A percentile compares a stretch with the other conserved stretches of the same genome.
These are phyloP conservation scores for Patella depressa DNA, from an alignment of 2,888 invertebrate species.

Conservation along the genomic window DNA sequence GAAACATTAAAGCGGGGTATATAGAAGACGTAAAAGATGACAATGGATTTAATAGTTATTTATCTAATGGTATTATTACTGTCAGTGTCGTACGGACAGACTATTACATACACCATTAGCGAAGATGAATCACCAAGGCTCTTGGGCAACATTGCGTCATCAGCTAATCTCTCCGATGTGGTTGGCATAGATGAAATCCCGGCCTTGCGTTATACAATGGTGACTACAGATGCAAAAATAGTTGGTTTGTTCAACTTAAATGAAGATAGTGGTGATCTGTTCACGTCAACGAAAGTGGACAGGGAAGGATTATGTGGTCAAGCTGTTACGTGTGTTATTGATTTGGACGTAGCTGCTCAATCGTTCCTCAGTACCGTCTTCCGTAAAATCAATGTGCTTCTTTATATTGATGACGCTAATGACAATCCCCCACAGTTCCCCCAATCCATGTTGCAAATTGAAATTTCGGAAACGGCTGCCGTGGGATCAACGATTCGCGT, in stretches of 20 bases:
- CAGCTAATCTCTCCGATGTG: constrained; percentile 17
- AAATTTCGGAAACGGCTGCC: constrained; percentile 28
- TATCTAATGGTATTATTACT: too few relatives aligned
- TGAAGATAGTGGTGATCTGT: constrained; percentile 33
- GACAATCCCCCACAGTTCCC: constrained; percentile 34
- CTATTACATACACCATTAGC: background rate
- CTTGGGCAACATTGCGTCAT: constrained; percentile 18
- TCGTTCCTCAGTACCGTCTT: constrained; percentile 28
- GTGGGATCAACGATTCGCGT: constrained; percentile 29
- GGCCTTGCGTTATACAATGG: constrained; percentile 18
- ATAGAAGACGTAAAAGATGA: too few relatives aligned
- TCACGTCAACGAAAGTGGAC: constrained; percentile 28
- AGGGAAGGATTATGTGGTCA: constrained; percentile 34
- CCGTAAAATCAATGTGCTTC: constrained; percentile 31
- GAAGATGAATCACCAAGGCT: constrained; percentile 11
- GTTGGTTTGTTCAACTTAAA: constrained; percentile 29
- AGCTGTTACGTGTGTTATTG: constrained; percentile 30
- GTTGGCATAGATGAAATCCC: constrained; percentile 10
- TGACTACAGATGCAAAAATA: constrained; percentile 12
- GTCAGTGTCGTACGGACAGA: too few relatives aligned
- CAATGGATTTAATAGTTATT: too few relatives aligned
- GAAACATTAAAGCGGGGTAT: too few relatives aligned
- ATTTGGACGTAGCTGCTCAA: constrained; percentile 30
- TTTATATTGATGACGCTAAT: constrained; percentile 35
- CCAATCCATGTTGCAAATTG: constrained; percentile 24